Evolutionary conservation across 2,888 invertebrate genomes (phyloP).

Genomic region (Oscheius myriophilus): DNA sequence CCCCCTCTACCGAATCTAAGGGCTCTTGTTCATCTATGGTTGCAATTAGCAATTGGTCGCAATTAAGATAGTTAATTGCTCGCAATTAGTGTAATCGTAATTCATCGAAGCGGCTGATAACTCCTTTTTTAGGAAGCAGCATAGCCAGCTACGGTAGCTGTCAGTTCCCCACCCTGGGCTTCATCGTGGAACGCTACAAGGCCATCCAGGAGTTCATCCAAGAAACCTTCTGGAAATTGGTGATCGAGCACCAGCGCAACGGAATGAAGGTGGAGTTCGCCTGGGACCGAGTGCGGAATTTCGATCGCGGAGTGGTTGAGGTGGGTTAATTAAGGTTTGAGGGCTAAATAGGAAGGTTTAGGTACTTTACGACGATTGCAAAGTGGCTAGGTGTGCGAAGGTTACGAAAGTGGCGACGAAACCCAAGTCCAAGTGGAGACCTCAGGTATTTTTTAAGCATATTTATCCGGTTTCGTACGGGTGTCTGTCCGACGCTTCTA

Average conservation of each 20-base stretch:
- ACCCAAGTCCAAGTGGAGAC: conserved; percentile 95
- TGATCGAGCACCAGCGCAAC: conserved; percentile 67
- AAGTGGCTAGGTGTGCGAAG: conserved; percentile 62
- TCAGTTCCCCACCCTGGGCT: conserved; percentile 99
- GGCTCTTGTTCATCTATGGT: too few relatives aligned
- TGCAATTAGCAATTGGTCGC: too few relatives aligned
- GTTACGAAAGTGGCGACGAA: conserved; percentile 78
- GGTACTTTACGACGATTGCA: conserved; percentile 59
- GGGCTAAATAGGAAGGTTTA: conserved; percentile 20
- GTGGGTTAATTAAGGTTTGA: conserved; percentile 59
- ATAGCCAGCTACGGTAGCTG: conserved; percentile 95
- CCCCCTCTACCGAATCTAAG: too few relatives aligned
- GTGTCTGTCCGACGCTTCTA: too few relatives aligned
- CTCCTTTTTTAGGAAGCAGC: conserved; percentile 34
- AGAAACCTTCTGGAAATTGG: conserved; percentile 93
- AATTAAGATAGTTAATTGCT: too few relatives aligned
- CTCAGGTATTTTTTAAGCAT: conserved; percentile 75
- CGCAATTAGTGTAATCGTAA: too few relatives aligned
- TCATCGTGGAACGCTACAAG: conserved; percentile 88
- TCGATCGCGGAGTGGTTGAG: conserved; percentile 85
- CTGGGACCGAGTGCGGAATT: conserved; percentile 75
- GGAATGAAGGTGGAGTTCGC: conserved; percentile 57
- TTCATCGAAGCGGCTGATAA: too few relatives aligned
- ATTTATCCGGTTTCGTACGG: too few relatives aligned
- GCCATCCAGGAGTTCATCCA: conserved; percentile 79